Evolutionary conservation across 64 coral and sea anemone genomes (phyloP).

Genomic region (Platygyra sinensis): DNA sequence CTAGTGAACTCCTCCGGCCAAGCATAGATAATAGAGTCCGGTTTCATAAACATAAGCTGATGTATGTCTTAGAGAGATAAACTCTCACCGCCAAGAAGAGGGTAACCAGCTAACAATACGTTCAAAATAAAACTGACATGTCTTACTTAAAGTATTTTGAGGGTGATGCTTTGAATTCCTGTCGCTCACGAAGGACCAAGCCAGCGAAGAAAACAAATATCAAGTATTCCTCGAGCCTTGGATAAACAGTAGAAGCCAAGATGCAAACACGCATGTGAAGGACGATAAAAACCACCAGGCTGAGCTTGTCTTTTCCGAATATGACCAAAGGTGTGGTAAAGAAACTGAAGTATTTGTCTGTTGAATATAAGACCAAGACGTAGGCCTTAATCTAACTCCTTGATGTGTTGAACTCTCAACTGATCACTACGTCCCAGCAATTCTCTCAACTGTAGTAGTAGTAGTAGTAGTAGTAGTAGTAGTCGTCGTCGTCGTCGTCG

Average conservation of each 20-base stretch:
- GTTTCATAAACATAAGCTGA: no score
- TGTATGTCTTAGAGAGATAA: neutral
- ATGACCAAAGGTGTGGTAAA: neutral
- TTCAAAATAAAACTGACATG: neutral
- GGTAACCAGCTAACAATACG: neutral
- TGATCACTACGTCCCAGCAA: no score
- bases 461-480: no score
- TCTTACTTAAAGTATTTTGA: conserved; percentile 3
- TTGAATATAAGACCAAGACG: neutral
- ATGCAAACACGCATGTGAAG: neutral
- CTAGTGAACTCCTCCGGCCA: no score
- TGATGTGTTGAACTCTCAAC: no score
- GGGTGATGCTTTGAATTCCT: neutral
- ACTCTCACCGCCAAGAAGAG: neutral
- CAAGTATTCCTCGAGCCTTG: neutral
- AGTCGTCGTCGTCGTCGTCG: no score
- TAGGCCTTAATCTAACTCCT: no score
- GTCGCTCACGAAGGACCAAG: neutral
- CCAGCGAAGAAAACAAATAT: neutral
- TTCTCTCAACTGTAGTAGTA: no score
- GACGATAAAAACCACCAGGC: neutral
- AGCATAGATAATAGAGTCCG: no score
- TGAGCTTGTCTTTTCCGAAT: conserved; percentile 5
- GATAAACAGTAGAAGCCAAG: neutral
- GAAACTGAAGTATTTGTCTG: conserved; percentile 13